These are phyloP conservation scores for Aethina tumida DNA, from an alignment of 1,140 invertebrate species.

Conservation along the genomic window DNA sequence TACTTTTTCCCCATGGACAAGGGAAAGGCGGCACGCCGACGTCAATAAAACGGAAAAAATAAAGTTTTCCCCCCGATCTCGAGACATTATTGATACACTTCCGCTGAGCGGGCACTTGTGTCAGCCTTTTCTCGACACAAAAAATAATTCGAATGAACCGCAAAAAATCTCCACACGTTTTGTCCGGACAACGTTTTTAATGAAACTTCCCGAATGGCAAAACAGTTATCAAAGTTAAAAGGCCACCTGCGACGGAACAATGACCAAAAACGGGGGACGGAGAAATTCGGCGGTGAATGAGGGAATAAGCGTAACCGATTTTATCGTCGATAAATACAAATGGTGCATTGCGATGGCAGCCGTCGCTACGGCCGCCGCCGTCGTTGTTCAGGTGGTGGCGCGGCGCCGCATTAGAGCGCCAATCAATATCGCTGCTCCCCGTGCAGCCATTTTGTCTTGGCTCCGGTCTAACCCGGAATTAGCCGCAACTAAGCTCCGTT, in stretches of 20 bases:
- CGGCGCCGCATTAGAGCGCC: slow-evolving; percentile 32
- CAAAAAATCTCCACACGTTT: too few relatives aligned
- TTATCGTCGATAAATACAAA: slow-evolving; percentile 29
- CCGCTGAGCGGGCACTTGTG: slow-evolving; percentile 24
- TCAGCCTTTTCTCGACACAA: too few relatives aligned
- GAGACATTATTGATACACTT: slow-evolving; percentile 21
- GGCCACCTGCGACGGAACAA: too few relatives aligned
- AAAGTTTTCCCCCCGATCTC: slow-evolving; percentile 16
- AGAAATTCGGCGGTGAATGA: neutral
- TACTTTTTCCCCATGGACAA: slow-evolving; percentile 33
- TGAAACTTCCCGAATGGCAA: too few relatives aligned
- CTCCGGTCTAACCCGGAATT: slow-evolving; percentile 21
- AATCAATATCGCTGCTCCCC: slow-evolving; percentile 36
- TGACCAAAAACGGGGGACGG: neutral
- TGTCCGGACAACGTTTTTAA: too few relatives aligned
- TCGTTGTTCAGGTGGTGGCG: slow-evolving; percentile 5
- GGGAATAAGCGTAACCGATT: slow-evolving; percentile 19
- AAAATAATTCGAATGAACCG: too few relatives aligned
- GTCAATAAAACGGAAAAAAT: slow-evolving; percentile 27
- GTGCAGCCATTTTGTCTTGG: slow-evolving; percentile 38
- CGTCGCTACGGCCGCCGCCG: slow-evolving; percentile 21
- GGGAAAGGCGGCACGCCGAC: slow-evolving; percentile 31
- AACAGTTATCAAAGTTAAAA: too few relatives aligned
- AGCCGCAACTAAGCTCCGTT: slow-evolving; percentile 3
- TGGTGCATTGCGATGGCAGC: slow-evolving; percentile 35